A percentile compares a stretch with the other conserved stretches of the same genome.
Evolutionary conservation across 2,888 invertebrate genomes (phyloP).

Genomic region (Dorcus parallelipipedus): DNA sequence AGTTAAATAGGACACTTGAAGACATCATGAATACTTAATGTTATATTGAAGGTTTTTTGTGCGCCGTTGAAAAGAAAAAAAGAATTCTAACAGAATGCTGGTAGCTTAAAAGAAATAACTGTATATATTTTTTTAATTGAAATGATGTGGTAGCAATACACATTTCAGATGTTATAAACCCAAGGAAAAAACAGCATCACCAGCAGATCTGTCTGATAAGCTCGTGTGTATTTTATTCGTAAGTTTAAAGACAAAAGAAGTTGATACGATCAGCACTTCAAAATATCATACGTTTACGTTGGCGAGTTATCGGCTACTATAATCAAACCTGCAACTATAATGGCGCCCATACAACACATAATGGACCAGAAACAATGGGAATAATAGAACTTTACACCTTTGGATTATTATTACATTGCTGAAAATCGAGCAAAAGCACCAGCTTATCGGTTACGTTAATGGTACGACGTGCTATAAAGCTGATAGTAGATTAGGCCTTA

Average conservation of each 20-base stretch:
- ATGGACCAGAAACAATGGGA: constrained; percentile 14
- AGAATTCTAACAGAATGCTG: too few species aligned
- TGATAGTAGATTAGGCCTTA: not conserved
- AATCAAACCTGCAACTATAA: constrained; percentile 12
- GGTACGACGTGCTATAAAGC: not conserved
- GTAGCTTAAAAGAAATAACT: too few species aligned
- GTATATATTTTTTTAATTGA: too few species aligned
- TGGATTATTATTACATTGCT: not conserved
- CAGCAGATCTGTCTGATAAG: too few species aligned
- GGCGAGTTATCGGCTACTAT: constrained; percentile 5
- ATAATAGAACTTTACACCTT: constrained; percentile 9
- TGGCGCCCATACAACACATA: constrained; percentile 12
- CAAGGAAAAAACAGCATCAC: too few species aligned
- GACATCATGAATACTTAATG: too few species aligned
- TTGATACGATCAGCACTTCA: constrained; percentile 4
- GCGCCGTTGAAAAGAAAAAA: too few species aligned
- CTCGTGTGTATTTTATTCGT: too few species aligned
- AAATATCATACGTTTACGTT: constrained; percentile 4
- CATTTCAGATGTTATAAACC: too few species aligned
- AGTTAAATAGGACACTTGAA: too few species aligned
- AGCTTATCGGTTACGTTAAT: not conserved
- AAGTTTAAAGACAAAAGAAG: not conserved
- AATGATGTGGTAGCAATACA: too few species aligned
- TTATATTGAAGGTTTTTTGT: too few species aligned
- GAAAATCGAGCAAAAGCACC: not conserved